Percentiles rank a stretch among this genome's conserved stretches.
phyloP scores from a whole-genome alignment of 2,113 vertebrate species.

The Pygoscelis adeliae region DNA sequence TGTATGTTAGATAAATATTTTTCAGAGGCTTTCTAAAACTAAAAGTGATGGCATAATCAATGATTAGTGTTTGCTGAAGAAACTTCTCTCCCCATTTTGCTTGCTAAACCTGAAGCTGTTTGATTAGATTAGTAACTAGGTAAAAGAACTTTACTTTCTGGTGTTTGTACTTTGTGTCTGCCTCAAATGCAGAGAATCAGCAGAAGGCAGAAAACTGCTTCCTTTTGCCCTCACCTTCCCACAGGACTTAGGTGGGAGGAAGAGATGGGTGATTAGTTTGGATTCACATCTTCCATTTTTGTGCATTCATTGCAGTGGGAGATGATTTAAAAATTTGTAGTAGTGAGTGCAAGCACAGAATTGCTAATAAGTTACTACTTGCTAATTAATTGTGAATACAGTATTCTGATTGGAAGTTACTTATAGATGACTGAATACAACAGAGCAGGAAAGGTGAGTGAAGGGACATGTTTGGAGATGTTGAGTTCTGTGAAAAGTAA shows the following conservation, averaged over 20 bases:
- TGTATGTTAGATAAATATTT: background rate
- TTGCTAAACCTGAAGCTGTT: background rate
- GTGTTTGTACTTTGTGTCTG: background rate
- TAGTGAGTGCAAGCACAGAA: background rate
- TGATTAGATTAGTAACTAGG: background rate
- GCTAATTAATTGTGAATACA: background rate
- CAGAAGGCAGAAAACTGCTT: background rate
- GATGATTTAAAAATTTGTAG: background rate
- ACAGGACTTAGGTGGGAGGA: background rate
- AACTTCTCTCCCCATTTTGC: background rate
- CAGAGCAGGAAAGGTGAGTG: background rate
- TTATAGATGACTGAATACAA: background rate
- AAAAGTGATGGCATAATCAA: background rate
- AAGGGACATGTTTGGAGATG: background rate
- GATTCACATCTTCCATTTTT: background rate
- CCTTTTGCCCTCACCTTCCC: background rate
- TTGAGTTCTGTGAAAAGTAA: background rate
- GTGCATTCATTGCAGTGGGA: background rate
- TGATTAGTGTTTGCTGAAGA: background rate
- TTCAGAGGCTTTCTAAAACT: background rate
- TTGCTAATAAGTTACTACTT: background rate
- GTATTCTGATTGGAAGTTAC: background rate
- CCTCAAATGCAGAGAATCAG: background rate
- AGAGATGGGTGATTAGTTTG: background rate
- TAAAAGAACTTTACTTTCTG: background rate